Evolutionary conservation across 2,113 vertebrate species (phyloP).

Genomic region (Brienomyrus longianalis): DNA sequence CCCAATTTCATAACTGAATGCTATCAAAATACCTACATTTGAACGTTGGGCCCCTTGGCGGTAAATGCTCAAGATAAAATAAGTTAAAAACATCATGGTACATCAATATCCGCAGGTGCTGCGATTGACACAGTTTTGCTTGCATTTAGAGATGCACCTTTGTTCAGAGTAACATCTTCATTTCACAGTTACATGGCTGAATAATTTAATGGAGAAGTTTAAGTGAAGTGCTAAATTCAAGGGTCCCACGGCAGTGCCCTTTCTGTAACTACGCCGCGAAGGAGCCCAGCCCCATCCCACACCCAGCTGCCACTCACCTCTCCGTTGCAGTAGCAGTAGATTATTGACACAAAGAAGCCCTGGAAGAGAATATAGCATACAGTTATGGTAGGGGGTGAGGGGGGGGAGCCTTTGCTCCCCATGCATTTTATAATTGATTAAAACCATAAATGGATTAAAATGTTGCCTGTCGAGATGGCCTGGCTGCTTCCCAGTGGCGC

Average conservation of each 20-base stretch:
- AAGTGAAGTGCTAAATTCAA: neutral
- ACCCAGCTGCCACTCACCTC: conserved; percentile 64
- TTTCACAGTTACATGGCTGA: neutral
- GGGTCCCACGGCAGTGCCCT: neutral
- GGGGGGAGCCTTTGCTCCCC: neutral
- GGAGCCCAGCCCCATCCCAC: neutral
- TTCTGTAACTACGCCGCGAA: neutral
- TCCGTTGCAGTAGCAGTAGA: conserved; percentile 86
- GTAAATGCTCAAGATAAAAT: neutral
- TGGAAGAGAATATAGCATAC: conserved; percentile 39
- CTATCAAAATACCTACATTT: neutral
- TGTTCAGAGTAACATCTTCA: neutral
- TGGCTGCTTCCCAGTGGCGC: neutral
- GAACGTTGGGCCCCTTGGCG: neutral
- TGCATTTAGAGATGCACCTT: neutral
- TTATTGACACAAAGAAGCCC: conserved; percentile 86
- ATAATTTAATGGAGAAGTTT: neutral
- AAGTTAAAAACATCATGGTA: neutral
- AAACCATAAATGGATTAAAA: neutral
- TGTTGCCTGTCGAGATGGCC: neutral
- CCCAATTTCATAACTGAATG: neutral
- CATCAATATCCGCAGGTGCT: neutral
- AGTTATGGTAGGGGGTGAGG: neutral
- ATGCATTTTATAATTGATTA: neutral
- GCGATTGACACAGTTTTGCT: neutral